A percentile compares a stretch with the other conserved stretches of the same genome.
These are phyloP conservation scores for Sporophila hypoxantha DNA, from an alignment of 2,113 vertebrate species.

Conservation along the genomic window DNA sequence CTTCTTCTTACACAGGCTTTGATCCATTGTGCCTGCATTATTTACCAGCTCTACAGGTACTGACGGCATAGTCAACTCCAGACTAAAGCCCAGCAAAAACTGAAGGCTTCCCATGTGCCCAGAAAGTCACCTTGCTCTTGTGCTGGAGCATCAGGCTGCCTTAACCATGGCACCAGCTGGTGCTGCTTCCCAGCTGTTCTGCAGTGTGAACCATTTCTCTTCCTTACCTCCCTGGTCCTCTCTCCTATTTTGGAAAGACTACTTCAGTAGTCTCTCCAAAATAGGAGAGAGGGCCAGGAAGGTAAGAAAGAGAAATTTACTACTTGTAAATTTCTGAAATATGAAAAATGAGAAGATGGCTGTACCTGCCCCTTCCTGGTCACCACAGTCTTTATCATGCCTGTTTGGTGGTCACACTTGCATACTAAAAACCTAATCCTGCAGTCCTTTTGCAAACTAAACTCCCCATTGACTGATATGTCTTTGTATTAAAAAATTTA, in stretches of 20 bases:
- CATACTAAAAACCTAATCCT: neutral
- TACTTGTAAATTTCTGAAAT: neutral
- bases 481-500: conserved; percentile 13
- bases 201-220: fast-evolving
- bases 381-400: neutral
- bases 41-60: neutral
- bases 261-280: neutral
- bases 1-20: neutral
- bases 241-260: neutral
- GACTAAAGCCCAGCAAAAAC: neutral
- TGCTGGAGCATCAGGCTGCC: neutral
- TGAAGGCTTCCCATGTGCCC: neutral
- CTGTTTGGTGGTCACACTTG: neutral
- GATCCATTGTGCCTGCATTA: neutral
- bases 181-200: neutral
- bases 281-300: too few relatives aligned
- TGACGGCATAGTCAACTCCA: neutral
- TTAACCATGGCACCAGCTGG: neutral
- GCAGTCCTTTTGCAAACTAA: neutral
- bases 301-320: neutral
- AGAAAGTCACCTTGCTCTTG: neutral
- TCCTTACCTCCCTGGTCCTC: neutral
- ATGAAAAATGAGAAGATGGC: neutral
- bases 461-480: neutral
- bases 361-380: neutral